Base-by-base conservation (phyloP, 2,113 vertebrate species). In the Semnornis frantzii region DNA sequence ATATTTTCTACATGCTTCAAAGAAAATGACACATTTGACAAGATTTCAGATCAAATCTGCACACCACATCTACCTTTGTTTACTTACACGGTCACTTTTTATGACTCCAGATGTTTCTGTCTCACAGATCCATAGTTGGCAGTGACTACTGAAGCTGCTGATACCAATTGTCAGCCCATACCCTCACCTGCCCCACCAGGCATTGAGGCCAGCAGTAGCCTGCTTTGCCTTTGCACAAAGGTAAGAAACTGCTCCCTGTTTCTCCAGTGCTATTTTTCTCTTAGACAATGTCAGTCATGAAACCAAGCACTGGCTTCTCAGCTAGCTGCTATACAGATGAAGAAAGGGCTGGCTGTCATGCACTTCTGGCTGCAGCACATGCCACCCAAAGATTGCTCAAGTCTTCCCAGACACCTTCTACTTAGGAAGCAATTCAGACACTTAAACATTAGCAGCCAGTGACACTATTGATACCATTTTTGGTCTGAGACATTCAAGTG, bases 301-400 rank as follows among this genome's bases (percentile, higher is more conserved):
- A 37, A 77, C 8, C 19, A 50, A 54, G 39, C 46, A 37, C 18
- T 33, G 58, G 33, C 31, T 46, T 17, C 28, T 33, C 10, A 31
- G 7, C 63, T 15, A 18, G 34, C 46, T 63, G 27, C 33, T 50
- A 6, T 0, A 1, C 48, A 34, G 27, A 21, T 18, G 31, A 42
- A 48, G 55, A 58, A 72, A 58, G 5, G 48, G 33, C 10, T 48
- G 24, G 9, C 27, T 23, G 55, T 37, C 37, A 7, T 37, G 37
- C 37, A 37, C 18, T 8, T 50, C 10, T 55, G 70, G 34, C 15
- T 7, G 2, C 14, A 66, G 21, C 16, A 64, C 7, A 10, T 19
- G 50, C 4, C 5, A 37, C 8, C 37, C 30, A 69, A 34, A 6
- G 4, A n/a, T 27, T 1, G 0, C 19, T 6, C 1, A 1, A 8